Evolutionary conservation across 2,113 vertebrate species (phyloP).

Genomic region (Nothocercus julius): DNA sequence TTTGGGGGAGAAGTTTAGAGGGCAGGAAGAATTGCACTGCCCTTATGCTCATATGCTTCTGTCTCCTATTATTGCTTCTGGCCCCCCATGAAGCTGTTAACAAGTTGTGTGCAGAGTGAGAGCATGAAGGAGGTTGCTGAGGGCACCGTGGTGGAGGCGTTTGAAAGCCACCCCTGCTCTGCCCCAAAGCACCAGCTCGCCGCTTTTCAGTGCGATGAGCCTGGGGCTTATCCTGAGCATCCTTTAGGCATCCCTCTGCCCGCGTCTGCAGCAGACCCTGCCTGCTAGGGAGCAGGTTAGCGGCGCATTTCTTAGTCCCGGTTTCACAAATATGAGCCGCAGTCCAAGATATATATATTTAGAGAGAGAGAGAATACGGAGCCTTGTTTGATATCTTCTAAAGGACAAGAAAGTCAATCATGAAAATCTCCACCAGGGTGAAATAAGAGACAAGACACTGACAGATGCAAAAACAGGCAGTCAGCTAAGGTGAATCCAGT

Average conservation of each 20-base stretch:
- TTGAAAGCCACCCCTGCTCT: background rate
- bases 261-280: background rate
- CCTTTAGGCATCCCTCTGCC: background rate
- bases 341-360: background rate
- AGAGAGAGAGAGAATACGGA: background rate
- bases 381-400: conserved; percentile 9
- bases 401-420: background rate
- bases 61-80: background rate
- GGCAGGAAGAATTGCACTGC: conserved; percentile 30
- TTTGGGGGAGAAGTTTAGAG: background rate
- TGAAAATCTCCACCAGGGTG: background rate
- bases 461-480: background rate
- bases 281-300: background rate
- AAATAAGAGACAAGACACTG: conserved; percentile 27
- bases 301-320: background rate
- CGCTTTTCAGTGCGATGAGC: rapidly evolving
- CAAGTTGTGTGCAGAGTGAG: conserved; percentile 26
- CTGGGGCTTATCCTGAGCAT: background rate
- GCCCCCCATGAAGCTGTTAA: conserved; percentile 30
- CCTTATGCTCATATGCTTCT: conserved; percentile 24
- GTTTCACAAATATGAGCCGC: background rate
- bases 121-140: background rate
- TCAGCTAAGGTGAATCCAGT: background rate
- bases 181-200: rapidly evolving
- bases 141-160: background rate